phyloP scores from a whole-genome alignment of 2,797 vertebrate species.

The Ispidina picta region DNA sequence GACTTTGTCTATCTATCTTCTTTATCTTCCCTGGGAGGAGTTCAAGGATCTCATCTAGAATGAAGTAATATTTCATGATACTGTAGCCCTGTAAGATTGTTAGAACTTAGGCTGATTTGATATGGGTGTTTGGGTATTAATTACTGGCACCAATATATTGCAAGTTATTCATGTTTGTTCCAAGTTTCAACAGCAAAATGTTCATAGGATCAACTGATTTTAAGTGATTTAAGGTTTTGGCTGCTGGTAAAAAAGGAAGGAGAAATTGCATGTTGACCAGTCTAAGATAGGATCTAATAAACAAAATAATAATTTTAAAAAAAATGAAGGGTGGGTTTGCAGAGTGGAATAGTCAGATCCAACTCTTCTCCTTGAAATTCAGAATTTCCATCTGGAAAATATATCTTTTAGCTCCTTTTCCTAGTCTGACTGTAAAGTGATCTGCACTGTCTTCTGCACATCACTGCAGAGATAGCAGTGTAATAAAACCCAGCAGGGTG shows the following conservation, averaged over 20 bases:
- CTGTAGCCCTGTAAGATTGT: background rate
- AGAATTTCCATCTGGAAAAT: conserved; percentile 26
- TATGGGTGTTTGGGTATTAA: background rate
- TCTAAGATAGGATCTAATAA: background rate
- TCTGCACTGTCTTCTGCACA: background rate
- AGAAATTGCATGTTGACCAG: background rate
- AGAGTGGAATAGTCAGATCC: background rate
- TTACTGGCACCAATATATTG: background rate
- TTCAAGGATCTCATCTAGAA: background rate
- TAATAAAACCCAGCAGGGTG: conserved; percentile 15
- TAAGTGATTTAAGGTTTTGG: background rate
- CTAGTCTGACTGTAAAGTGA: background rate
- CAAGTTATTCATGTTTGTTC: background rate
- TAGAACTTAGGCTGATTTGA: background rate
- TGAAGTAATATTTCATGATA: background rate
- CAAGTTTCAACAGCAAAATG: background rate
- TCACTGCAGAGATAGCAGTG: background rate
- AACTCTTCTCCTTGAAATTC: conserved; percentile 2
- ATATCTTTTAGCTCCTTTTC: conserved; percentile 25
- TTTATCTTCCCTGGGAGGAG: background rate
- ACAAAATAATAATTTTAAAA: background rate
- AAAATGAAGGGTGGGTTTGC: background rate
- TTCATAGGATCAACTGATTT: background rate
- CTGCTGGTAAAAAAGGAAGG: background rate
- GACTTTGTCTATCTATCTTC: background rate